A percentile compares a stretch with the other conserved stretches of the same genome.
These are phyloP conservation scores for Drosophila differens DNA, from an alignment of 2,888 invertebrate species.

Conservation along the genomic window DNA sequence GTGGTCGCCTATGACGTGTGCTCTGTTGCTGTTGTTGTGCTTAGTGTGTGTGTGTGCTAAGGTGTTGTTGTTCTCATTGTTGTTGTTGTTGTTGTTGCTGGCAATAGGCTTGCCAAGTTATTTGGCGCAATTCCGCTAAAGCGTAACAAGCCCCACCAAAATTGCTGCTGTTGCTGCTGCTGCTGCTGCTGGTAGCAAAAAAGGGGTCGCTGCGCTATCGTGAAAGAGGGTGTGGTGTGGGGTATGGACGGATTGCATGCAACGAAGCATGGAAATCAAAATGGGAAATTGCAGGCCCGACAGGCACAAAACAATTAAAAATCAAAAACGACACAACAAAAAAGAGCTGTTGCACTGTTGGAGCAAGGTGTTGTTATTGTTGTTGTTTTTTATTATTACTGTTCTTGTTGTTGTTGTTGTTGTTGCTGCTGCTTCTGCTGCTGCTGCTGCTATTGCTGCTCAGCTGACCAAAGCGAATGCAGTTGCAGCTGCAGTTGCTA, in stretches of 20 bases:
- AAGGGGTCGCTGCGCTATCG: constrained; percentile 19
- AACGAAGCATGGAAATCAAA: constrained; percentile 73
- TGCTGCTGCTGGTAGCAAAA: constrained; percentile 6
- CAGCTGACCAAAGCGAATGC: constrained; percentile 77
- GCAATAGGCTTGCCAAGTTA: constrained; percentile 70
- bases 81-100: constrained; percentile 23
- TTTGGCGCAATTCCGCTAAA: constrained; percentile 78
- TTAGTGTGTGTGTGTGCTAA: neutral
- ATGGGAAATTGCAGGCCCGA: constrained; percentile 66
- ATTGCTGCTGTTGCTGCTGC: constrained; percentile 7
- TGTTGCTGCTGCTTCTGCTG: constrained; percentile 2
- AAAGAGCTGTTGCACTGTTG: constrained; percentile 8
- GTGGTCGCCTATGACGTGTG: constrained; percentile 29
- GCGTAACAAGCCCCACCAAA: constrained; percentile 68
- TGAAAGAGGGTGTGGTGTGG: neutral
- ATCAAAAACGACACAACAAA: neutral
- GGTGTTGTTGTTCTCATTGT: constrained; percentile 19
- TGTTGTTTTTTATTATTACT: constrained; percentile 17
- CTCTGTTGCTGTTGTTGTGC: constrained; percentile 9
- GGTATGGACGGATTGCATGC: constrained; percentile 16
- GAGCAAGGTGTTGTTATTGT: constrained; percentile 13
- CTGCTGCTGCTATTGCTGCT: constrained; percentile 26
- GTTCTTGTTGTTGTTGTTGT: constrained; percentile 16
- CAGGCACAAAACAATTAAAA: constrained; percentile 63
- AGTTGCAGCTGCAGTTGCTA: constrained; percentile 44